phyloP scores from a whole-genome alignment of 1,140 invertebrate species.

The Aphelinus certus region DNA sequence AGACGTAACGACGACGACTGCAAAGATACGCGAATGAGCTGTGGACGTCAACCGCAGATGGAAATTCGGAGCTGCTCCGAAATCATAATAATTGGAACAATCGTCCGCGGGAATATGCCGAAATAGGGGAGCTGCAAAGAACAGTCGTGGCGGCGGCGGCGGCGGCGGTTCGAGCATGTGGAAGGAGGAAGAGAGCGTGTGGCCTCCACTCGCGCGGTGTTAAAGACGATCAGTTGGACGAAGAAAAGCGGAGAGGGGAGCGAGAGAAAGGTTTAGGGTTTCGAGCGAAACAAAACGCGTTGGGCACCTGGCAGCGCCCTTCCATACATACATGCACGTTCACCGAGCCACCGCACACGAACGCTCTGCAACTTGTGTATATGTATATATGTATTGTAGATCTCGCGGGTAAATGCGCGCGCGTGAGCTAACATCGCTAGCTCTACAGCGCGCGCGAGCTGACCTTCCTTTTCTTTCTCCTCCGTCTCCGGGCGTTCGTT shows the following conservation, averaged over 20 bases:
- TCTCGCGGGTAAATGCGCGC: slow-evolving; percentile 11
- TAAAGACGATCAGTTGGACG: slow-evolving; percentile 22
- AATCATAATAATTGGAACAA: neutral
- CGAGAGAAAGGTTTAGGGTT: slow-evolving; percentile 39
- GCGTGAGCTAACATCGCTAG: neutral
- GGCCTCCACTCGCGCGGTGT: slow-evolving; percentile 1
- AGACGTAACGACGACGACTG: too few relatives aligned
- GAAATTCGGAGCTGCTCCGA: neutral
- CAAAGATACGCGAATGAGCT: too few relatives aligned
- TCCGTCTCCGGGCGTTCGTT: neutral
- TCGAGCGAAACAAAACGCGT: slow-evolving; percentile 27
- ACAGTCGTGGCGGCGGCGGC: too few relatives aligned
- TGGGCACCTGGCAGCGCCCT: slow-evolving; percentile 33
- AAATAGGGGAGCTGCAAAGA: too few relatives aligned
- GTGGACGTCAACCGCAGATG: too few relatives aligned
- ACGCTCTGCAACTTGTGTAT: slow-evolving; percentile 14
- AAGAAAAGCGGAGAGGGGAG: slow-evolving; percentile 17
- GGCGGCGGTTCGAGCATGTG: too few relatives aligned
- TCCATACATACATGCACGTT: neutral
- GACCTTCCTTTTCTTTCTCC: slow-evolving; percentile 18
- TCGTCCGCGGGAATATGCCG: neutral
- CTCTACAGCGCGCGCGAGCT: neutral
- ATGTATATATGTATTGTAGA: neutral
- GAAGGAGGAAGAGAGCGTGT: neutral
- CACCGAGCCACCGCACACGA: neutral